Conservation (phyloP, 2,113 vertebrate species). For the Scolopax mira region DNA sequence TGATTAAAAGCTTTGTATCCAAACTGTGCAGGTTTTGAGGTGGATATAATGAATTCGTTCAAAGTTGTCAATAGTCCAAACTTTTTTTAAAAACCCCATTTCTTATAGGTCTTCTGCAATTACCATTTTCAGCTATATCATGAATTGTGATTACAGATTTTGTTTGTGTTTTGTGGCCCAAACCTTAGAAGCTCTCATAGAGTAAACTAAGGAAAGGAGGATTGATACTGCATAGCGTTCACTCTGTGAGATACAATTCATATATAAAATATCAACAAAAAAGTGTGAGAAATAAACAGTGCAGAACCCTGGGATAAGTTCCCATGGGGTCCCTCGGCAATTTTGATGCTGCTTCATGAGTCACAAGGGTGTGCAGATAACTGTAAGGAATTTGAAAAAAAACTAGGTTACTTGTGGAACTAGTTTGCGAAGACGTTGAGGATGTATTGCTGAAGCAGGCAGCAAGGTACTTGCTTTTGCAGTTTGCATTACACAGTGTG, state of each 20-base stretch:
- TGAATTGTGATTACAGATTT: background rate
- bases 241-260: background rate
- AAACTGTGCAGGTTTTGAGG: background rate
- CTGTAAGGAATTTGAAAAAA: background rate
- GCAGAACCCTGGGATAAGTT: background rate
- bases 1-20: background rate
- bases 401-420: background rate
- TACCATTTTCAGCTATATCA: background rate
- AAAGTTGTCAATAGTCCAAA: background rate
- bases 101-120: background rate
- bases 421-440: background rate
- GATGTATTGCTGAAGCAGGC: background rate
- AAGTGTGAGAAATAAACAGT: background rate
- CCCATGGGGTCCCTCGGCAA: background rate
- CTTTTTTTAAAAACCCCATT: fast-evolving
- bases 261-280: background rate
- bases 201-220: background rate
- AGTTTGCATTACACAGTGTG: background rate
- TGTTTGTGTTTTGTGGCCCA: background rate
- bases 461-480: background rate
- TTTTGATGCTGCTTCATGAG: background rate
- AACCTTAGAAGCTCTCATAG: background rate
- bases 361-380: background rate
- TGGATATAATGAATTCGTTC: background rate
- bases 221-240: background rate